Conservation (phyloP, 2,113 vertebrate species). For the Triplophysa rosa region DNA sequence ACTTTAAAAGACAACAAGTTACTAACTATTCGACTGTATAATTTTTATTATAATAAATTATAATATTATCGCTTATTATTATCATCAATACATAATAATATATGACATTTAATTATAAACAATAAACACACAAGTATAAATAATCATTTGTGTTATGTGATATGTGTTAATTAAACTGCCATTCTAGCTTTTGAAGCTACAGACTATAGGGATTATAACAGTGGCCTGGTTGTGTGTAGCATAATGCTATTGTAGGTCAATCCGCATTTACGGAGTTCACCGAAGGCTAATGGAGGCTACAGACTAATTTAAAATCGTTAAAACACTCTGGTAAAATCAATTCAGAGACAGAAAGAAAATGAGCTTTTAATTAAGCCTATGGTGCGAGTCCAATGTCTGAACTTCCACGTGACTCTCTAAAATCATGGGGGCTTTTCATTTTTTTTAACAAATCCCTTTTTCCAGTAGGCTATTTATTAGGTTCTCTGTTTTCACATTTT, state of each 20-base stretch:
- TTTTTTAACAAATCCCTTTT: too few relatives aligned
- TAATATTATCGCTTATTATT: too few relatives aligned
- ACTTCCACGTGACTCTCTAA: slow-evolving; percentile 1
- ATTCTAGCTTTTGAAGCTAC: not conserved
- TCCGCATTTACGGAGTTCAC: slow-evolving; percentile 38
- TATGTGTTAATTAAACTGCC: not conserved
- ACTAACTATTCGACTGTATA: not conserved
- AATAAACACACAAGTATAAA: too few relatives aligned
- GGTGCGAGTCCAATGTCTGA: not conserved
- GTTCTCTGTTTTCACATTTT: too few relatives aligned
- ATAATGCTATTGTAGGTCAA: slow-evolving; percentile 39
- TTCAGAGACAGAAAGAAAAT: slow-evolving; percentile 17
- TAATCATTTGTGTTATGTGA: not conserved
- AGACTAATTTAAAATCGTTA: slow-evolving; percentile 42
- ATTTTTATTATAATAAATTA: too few relatives aligned
- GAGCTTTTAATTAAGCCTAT: slow-evolving; percentile 28
- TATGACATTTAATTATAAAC: too few relatives aligned
- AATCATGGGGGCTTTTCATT: not conserved
- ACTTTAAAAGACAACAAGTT: not conserved
- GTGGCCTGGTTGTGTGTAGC: not conserved
- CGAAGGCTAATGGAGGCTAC: slow-evolving; percentile 27
- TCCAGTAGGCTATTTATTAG: too few relatives aligned
- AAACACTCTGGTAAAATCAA: slow-evolving; percentile 38
- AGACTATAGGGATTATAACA: slow-evolving; percentile 21
- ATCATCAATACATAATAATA: too few relatives aligned